Base-by-base conservation (phyloP, 2,888 invertebrate species). In the Alloscopus bannaensis region DNA sequence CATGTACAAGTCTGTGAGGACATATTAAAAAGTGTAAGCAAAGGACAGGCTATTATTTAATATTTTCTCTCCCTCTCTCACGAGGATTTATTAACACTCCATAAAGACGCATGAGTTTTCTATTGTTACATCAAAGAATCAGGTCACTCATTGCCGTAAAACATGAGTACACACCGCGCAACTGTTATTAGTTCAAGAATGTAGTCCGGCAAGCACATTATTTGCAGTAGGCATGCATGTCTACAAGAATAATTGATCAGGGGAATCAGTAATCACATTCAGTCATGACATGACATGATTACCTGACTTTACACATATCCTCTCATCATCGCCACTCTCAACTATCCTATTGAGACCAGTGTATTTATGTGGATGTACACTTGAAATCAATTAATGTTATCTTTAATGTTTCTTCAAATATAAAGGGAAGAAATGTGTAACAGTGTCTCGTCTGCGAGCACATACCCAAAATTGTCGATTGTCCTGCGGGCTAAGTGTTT, bases 311-410 rank as follows among this genome's bases (percentile, higher is more conserved):
- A 36, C 36, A 13, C 36, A 36, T 36, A 68, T 52, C 52, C 20
- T 59, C 24, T 42, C 20, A 42, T 26, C 28, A 26, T 31, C 31
- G 8, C 59, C 11, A 20, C 50, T n/a, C 66, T 52, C 24, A 24
- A 18, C 29, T 50, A 40, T 4, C 28, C 50, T 18, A 18, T n/a
- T 40, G 22, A 59, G 31, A 55, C 29, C 55, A n/a, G 31, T 26
- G 24, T 26, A 42, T 57, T 11, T 31, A 28, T 22, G n/a, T n/a
- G n/a, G n/a, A n/a, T 59, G 13, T 64, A 73, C 45, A 65, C 73
- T 66, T 73, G 73, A 73, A 73, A 73, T 73, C 73, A 73, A 73
- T 73, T 65, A 73, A 40, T 73, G 57, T 24, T 45, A 42, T 57
- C 73, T 11, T 62, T 50, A 66, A 55, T 40, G 36, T 31, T 69